Conservation (phyloP, 2,113 vertebrate species). For the Gallinago paraguaiae region DNA sequence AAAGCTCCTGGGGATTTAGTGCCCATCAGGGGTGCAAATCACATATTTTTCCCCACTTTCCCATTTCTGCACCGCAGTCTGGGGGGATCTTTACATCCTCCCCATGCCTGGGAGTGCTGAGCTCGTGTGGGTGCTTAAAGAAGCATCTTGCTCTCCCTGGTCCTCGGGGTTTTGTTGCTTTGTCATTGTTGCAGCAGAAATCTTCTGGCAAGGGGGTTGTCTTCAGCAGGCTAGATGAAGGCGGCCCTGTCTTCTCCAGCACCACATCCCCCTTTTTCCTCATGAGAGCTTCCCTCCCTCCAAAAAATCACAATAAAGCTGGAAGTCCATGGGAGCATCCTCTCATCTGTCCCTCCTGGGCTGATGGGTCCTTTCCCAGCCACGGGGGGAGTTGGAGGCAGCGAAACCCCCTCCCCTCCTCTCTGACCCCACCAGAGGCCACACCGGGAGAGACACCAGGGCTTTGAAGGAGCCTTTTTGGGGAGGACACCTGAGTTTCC, state of each 20-base stretch:
- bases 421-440: neutral
- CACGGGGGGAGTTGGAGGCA: neutral
- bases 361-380: neutral
- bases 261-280: too few species aligned
- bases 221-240: rapidly evolving
- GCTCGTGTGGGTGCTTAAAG: neutral
- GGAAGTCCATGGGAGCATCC: rapidly evolving
- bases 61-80: neutral
- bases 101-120: neutral
- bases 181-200: neutral
- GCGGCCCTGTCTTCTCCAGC: neutral
- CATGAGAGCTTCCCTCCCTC: neutral
- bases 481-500: neutral
- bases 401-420: neutral
- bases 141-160: neutral
- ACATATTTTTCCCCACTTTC: neutral
- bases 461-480: neutral
- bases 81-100: neutral
- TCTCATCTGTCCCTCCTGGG: neutral
- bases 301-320: too few species aligned
- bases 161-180: neutral
- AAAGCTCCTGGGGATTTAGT: neutral
- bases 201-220: neutral
- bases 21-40: neutral
- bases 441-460: rapidly evolving